Percentiles rank a stretch among this genome's conserved stretches.
These are phyloP conservation scores for Pemphigus obesinymphae DNA, from an alignment of 1,140 invertebrate genomes.

Conservation along the genomic window DNA sequence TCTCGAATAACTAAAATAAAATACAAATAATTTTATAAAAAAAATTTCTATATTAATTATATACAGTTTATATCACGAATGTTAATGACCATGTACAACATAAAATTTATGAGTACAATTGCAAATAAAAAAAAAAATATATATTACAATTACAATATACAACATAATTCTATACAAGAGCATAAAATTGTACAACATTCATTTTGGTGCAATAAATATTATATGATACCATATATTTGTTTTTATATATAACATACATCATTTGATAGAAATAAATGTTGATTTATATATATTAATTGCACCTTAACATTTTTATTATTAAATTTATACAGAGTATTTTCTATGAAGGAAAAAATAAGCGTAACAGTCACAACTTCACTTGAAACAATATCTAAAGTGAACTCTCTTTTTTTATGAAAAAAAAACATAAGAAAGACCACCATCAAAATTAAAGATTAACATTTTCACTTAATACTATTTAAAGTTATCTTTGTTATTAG, in stretches of 20 bases:
- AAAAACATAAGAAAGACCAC: conserved; percentile 2
- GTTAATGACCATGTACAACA: conserved; percentile 38
- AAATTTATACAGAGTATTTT: conserved; percentile 41
- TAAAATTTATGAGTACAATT: conserved; percentile 35
- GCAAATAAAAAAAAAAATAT: conserved; percentile 28
- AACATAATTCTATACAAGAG: conserved; percentile 31
- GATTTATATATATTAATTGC: conserved; percentile 19
- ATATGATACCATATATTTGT: conserved; percentile 19
- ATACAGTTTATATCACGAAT: conserved; percentile 33
- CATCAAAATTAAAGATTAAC: not conserved
- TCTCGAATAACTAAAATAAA: not conserved
- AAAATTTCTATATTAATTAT: conserved; percentile 36
- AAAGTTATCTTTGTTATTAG: conserved; percentile 17
- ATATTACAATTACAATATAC: conserved; percentile 34
- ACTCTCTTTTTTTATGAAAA: conserved; percentile 8
- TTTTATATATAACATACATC: not conserved
- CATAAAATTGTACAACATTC: conserved; percentile 27
- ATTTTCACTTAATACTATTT: conserved; percentile 15
- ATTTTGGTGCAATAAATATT: conserved; percentile 26
- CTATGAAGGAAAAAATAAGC: conserved; percentile 39
- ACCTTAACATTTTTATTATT: conserved; percentile 26
- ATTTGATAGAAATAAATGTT: not conserved
- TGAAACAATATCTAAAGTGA: conserved; percentile 8
- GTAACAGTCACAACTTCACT: conserved; percentile 37
- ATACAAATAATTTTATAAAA: conserved; percentile 21